Conservation (phyloP, 2,113 vertebrate species). For the Athene noctua region DNA sequence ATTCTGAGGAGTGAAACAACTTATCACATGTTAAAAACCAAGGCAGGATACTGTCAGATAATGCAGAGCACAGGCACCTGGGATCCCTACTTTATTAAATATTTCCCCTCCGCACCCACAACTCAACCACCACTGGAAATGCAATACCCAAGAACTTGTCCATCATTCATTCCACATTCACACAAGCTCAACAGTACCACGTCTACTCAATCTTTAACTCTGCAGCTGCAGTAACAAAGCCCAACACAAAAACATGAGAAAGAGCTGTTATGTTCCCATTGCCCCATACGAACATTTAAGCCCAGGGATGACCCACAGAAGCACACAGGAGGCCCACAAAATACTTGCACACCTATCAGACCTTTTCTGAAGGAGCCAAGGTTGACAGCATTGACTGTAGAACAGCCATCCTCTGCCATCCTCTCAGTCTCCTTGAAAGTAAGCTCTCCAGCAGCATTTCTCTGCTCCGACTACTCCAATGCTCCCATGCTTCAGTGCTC, state of each 20-base stretch:
- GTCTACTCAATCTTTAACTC: neutral
- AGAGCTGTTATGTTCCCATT: neutral
- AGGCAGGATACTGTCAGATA: neutral
- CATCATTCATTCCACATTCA: neutral
- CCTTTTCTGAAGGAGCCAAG: neutral
- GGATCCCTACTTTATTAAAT: neutral
- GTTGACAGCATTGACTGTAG: neutral
- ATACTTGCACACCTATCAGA: fast-evolving
- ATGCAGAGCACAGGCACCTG: neutral
- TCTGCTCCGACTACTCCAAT: neutral
- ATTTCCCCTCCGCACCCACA: neutral
- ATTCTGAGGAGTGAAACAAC: neutral
- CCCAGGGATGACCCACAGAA: neutral
- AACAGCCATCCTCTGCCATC: neutral
- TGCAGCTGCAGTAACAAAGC: neutral
- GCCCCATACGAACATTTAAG: fast-evolving
- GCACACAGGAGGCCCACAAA: neutral
- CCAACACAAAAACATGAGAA: fast-evolving
- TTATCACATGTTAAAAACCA: neutral
- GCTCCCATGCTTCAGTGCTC: neutral
- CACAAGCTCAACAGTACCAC: neutral
- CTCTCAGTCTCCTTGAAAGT: neutral
- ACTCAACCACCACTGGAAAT: neutral
- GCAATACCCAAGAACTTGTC: neutral
- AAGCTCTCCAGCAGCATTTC: neutral